Conservation (phyloP, 2,113 vertebrate species). For the Burhinus oedicnemus region DNA sequence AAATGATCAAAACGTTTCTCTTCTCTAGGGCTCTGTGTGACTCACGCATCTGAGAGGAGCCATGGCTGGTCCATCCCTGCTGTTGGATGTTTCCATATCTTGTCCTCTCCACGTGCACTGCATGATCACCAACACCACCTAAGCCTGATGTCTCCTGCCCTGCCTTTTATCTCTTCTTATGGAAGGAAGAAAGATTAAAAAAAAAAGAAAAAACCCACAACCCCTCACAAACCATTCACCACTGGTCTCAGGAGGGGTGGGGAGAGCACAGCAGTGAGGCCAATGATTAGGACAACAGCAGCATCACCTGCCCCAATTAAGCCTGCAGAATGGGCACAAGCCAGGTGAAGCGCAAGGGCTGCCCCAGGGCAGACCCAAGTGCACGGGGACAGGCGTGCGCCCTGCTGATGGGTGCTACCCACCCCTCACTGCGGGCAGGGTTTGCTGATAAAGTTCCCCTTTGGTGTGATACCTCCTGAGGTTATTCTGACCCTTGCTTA, state of each 20-base stretch:
- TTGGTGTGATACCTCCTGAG: neutral
- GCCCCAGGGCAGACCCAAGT: neutral
- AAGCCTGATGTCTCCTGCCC: neutral
- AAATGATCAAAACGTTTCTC: neutral
- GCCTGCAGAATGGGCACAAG: neutral
- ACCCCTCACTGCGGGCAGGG: neutral
- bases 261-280: neutral
- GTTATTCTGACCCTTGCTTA: neutral
- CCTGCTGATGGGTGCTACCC: neutral
- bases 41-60: neutral
- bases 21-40: neutral
- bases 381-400: too few relatives aligned
- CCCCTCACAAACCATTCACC: neutral
- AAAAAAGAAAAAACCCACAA: neutral
- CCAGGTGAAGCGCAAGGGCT: neutral
- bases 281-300: neutral
- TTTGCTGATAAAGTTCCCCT: neutral
- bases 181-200: neutral
- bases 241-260: neutral
- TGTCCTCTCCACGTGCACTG: fast-evolving
- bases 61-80: neutral
- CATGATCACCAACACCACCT: neutral
- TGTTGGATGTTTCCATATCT: neutral
- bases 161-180: neutral
- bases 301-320: neutral